A percentile compares a stretch with the other conserved stretches of the same genome.
phyloP scores from a whole-genome alignment of 2,888 invertebrate species.

The Drosophila neonasuta region DNA sequence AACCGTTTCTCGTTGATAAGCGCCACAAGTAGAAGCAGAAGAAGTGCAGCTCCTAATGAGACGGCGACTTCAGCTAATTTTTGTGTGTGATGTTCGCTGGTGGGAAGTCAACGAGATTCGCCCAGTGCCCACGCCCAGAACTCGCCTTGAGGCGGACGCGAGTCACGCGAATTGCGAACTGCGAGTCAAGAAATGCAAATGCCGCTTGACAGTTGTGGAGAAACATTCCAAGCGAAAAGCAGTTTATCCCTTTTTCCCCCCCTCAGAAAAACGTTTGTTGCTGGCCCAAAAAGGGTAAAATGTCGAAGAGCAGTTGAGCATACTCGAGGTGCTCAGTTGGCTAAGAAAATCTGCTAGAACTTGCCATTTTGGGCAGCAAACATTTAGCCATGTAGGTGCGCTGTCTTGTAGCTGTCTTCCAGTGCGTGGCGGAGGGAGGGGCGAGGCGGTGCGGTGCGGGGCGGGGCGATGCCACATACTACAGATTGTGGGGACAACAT shows the following conservation, averaged over 20 bases:
- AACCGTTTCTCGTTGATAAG: slow-evolving; percentile 59
- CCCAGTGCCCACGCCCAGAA: slow-evolving; percentile 44
- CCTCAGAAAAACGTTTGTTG: background rate
- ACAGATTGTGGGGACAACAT: slow-evolving; percentile 3
- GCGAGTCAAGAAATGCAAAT: slow-evolving; percentile 59
- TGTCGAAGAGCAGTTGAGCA: slow-evolving; percentile 43
- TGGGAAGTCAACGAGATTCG: slow-evolving; percentile 46
- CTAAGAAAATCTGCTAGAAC: slow-evolving; percentile 68
- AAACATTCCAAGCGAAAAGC: slow-evolving; percentile 31
- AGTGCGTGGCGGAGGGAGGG: slow-evolving; percentile 6
- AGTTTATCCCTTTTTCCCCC: background rate
- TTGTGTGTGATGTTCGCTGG: slow-evolving; percentile 42
- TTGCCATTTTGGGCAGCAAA: slow-evolving; percentile 69
- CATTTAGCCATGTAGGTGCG: slow-evolving; percentile 65
- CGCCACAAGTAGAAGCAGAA: slow-evolving; percentile 11
- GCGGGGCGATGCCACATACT: slow-evolving; percentile 1
- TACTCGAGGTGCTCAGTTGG: slow-evolving; percentile 7
- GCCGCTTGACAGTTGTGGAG: slow-evolving; percentile 54
- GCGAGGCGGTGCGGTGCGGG: slow-evolving; percentile 12
- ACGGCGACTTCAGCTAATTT: slow-evolving; percentile 58
- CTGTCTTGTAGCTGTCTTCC: slow-evolving; percentile 48
- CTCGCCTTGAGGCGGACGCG: slow-evolving; percentile 29
- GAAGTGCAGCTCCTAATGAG: slow-evolving; percentile 64
- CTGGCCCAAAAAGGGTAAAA: slow-evolving; percentile 60
- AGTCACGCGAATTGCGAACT: slow-evolving; percentile 72